Evolutionary conservation across 2,888 invertebrate genomes (phyloP), one percentile per base, ranked within the genome.

Genomic region (Imbricaverruca yamaguchii): DNA sequence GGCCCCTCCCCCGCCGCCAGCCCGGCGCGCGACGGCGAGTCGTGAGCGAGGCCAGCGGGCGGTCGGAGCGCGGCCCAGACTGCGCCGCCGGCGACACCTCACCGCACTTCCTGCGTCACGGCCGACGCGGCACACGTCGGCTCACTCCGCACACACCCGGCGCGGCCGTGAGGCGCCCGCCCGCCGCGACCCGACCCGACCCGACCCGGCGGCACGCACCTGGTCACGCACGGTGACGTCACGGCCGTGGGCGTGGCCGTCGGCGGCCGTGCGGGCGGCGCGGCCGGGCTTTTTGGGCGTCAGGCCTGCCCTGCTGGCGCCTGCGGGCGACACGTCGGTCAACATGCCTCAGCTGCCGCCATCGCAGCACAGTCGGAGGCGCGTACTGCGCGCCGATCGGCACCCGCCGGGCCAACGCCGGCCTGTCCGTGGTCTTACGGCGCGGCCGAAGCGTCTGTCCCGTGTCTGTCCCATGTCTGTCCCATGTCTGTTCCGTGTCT

Each of bases 251-350:
- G 9, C 3, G 65, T 13, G n/a, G 23, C n/a, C 65, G 8, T 9
- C 65, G 18, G 8, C 10, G 23, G 23, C 10, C 65, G n/a, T 93
- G 87, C 94, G 94, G 77, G 94, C 93, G 23, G 94, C 94, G 84
- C 95, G 89, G 87, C 94, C 94, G n/a, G 94, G 95, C 87, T 95
- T 95, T 82, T 93, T 91, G n/a, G 93, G 93, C 81, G 93, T 92
- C 85, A 94, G 90, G 82, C 92, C 91, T 86, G 93, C 93, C 87
- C 94, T 90, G 74, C 84, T 93, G 93, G 89, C 94, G 74, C 74
- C 74, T n/a, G 23, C 8, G n/a, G 65, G 7, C 39, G 39, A 39
- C 39, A 39, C 39, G 39, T 39, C 39, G 39, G 39, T 39, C 2
- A 39, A 39, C 39, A 39, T 39, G 39, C 39, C 39, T 39, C 39